Base-by-base conservation (phyloP, 2,888 invertebrate genomes). In the Incurvaria masculella region DNA sequence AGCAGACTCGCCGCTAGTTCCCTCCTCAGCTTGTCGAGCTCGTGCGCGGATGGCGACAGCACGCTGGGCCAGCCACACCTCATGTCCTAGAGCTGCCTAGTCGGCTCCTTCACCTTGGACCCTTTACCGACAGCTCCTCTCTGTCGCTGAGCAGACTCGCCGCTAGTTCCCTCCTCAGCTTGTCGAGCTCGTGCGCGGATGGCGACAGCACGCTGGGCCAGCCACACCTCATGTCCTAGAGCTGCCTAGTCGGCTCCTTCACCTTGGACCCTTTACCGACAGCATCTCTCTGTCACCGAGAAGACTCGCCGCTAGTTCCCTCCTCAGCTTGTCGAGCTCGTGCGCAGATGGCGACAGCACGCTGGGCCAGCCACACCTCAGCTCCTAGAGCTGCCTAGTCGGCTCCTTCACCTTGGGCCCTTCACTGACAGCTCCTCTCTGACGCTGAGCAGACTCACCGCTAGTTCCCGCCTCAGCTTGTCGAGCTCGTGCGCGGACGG, bases 381-480 rank as follows among this genome's bases (percentile, higher is more conserved):
- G 76, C 63, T 97, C 95, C 68, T 98, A 97, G 56, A 98, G 81
- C 76, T 98, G 97, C 60, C 91, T 80, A 53, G 95, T 96, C 65
- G 98, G 81, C 74, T 96, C 94, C 65, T 98, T 97, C 64, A 97
- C 97, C 78, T 96, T 95, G 62, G 93, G 92, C 65, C 97, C 96
- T n/a, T 97, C 82, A 95, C 79, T 49, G 94, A 91, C 52, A 98
- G 79, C 75, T 97, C 97, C 72, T 96, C n/a, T n/a, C n/a, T n/a
- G n/a, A n/a, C n/a, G n/a, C n/a, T n/a, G n/a, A n/a, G n/a, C n/a
- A n/a, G n/a, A n/a, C 83, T 84, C 65, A 94, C 95, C 91, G 94
- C 88, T 55, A 97, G 84, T 73, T 97, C 96, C 56, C 95, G 81
- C 52, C 95, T 82, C 46, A 97, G 83, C 71, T 95, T 95, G 63